Base-by-base conservation (phyloP, 2,888 invertebrate genomes). In the Dryocosmus kuriphilus region DNA sequence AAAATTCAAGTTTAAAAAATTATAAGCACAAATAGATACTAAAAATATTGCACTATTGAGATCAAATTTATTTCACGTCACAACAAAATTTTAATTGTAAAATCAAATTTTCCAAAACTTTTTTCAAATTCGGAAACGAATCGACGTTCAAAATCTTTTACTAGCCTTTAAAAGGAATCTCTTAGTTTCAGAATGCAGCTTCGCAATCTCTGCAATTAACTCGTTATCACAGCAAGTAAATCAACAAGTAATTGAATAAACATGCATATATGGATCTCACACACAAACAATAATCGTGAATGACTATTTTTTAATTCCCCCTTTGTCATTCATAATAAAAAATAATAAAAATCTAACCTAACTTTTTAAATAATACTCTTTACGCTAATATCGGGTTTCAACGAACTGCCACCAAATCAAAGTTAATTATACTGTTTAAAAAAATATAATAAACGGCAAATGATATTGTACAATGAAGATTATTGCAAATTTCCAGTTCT, bases 311-410 rank as follows among this genome's bases (percentile, higher is more conserved):
- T n/a, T 9, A n/a, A 0, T 8, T 22, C n/a, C 9, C 9, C 22
- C 5, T 55, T 22, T 8, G 2, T n/a, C n/a, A n/a, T 2, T n/a
- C 2, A 2, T n/a, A 22, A 55, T 22, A 55, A 41, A 41, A 41
- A n/a, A n/a, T n/a, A n/a, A 2, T 51, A n/a, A 51, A 6, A 24
- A 67, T 8, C 24, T 67, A 67, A 67, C 46, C 67, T 67, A 24
- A 67, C 14, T 67, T 67, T 38, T 65, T 0, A 41, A 46, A n/a
- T 14, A 14, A 11, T 41, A 3, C 16, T 9, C 2, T n/a, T n/a
- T 51, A 8, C n/a, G 2, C n/a, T 51, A n/a, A 19, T 51, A n/a
- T 19, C 9, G 8, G 9, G n/a, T 6, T 8, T n/a, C 9, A n/a
- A 51, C n/a, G 16, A 41, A 14, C 7, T n/a, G 6, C 0, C n/a